Conservation (phyloP, 2,888 invertebrate genomes). For the Epinotia nisella region DNA sequence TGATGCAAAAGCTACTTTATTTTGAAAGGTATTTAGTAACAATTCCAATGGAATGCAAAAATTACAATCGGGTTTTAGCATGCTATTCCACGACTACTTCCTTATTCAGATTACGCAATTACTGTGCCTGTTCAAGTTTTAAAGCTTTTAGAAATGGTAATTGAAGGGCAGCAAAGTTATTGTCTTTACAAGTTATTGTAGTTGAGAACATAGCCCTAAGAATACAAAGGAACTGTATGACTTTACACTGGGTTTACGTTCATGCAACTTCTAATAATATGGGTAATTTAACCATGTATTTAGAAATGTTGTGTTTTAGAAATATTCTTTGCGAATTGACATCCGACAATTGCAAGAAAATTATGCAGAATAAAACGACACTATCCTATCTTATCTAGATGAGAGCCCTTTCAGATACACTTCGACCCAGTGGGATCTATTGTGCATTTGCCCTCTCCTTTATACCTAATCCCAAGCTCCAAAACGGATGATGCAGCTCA, state of each 20-base stretch:
- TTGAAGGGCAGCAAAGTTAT: constrained; percentile 18
- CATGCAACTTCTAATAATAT: constrained; percentile 3
- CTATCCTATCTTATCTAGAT: too few species aligned
- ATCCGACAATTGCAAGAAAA: not conserved
- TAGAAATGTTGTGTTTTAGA: not conserved
- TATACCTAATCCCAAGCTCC: too few species aligned
- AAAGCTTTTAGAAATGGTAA: constrained; percentile 40
- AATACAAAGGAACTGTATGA: not conserved
- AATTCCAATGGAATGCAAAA: not conserved
- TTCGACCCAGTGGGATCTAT: too few species aligned
- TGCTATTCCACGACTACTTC: constrained; percentile 22
- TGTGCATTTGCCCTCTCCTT: too few species aligned
- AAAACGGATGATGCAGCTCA: too few species aligned
- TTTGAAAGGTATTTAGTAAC: not conserved
- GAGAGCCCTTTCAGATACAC: too few species aligned
- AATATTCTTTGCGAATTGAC: not conserved
- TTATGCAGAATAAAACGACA: not conserved
- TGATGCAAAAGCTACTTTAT: not conserved
- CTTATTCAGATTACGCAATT: constrained; percentile 34
- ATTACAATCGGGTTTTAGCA: not conserved
- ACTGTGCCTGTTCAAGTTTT: constrained; percentile 18
- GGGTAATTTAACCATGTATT: not conserved
- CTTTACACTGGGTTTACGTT: not conserved
- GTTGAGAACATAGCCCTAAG: not conserved
- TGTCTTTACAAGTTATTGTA: constrained; percentile 32